These are phyloP conservation scores for Cyclura pinguis DNA, from an alignment of 2,797 vertebrate species.

Conservation along the genomic window DNA sequence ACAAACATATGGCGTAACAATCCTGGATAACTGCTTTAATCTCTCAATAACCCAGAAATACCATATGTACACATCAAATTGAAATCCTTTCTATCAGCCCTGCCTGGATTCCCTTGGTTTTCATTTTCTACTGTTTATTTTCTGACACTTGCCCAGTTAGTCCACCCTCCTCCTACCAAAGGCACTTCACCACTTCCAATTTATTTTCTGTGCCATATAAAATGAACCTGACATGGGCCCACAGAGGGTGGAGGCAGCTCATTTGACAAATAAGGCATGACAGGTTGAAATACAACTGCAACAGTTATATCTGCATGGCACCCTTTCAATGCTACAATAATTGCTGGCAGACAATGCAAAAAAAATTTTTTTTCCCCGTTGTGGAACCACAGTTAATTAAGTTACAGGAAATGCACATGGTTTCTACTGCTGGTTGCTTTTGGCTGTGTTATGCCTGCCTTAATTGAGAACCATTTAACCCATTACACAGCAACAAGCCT, in stretches of 20 bases:
- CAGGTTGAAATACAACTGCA: conserved; percentile 25
- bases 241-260: conserved; percentile 61
- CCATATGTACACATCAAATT: conserved; percentile 62
- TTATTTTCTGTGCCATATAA: conserved; percentile 62
- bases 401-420: conserved; percentile 25
- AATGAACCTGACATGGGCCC: conserved; percentile 55
- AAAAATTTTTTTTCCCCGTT: conserved; percentile 52
- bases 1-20: conserved; percentile 40
- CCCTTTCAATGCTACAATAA: conserved; percentile 40
- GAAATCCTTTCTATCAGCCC: conserved; percentile 42
- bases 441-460: conserved; percentile 5
- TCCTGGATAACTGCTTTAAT: conserved; percentile 58
- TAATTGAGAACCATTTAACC: conserved; percentile 45
- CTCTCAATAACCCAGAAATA: conserved; percentile 63
- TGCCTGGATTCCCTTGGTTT: conserved; percentile 32
- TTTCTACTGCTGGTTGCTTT: conserved; percentile 53
- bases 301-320: conserved; percentile 19
- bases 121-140: conserved; percentile 52
- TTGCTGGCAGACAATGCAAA: conserved; percentile 40
- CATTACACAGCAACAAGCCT: not conserved
- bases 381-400: conserved; percentile 57
- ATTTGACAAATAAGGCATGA: conserved; percentile 63
- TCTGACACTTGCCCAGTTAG: conserved; percentile 31
- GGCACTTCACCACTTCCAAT: conserved; percentile 46
- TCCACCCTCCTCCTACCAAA: not conserved